Evolutionary conservation across 2,113 vertebrate genomes (phyloP).

Genomic region (Dolichallabes microphthalmus): DNA sequence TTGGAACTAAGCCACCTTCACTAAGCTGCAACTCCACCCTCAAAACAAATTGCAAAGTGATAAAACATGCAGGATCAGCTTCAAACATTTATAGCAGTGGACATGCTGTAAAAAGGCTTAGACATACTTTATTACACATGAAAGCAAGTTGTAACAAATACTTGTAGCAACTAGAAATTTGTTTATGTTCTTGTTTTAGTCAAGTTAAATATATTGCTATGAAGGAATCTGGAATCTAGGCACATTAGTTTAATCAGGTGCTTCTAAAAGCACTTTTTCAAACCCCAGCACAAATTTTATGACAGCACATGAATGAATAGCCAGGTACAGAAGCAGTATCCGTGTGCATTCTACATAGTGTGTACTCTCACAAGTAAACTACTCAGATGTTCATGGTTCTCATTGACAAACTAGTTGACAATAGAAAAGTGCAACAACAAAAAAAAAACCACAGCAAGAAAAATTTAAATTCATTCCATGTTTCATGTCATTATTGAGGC

Average conservation of each 20-base stretch:
- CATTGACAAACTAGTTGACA: neutral
- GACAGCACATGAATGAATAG: neutral
- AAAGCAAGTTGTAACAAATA: neutral
- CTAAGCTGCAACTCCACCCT: neutral
- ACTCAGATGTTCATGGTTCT: neutral
- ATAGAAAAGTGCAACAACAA: neutral
- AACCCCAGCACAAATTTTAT: constrained; percentile 6
- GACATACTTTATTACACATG: neutral
- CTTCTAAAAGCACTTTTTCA: neutral
- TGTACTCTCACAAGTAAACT: neutral
- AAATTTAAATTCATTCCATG: neutral
- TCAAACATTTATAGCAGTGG: neutral
- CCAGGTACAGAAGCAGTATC: neutral
- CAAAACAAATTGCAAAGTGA: neutral
- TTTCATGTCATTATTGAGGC: neutral
- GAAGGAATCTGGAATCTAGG: neutral
- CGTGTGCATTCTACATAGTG: neutral
- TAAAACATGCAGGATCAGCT: neutral
- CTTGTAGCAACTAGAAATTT: neutral
- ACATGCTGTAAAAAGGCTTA: neutral
- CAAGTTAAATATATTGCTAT: neutral
- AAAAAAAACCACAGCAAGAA: neutral
- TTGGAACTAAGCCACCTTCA: neutral
- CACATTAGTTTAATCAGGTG: neutral
- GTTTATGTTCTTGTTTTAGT: neutral